Conservation (phyloP, 2,113 vertebrate genomes). For the Empidonax traillii region DNA sequence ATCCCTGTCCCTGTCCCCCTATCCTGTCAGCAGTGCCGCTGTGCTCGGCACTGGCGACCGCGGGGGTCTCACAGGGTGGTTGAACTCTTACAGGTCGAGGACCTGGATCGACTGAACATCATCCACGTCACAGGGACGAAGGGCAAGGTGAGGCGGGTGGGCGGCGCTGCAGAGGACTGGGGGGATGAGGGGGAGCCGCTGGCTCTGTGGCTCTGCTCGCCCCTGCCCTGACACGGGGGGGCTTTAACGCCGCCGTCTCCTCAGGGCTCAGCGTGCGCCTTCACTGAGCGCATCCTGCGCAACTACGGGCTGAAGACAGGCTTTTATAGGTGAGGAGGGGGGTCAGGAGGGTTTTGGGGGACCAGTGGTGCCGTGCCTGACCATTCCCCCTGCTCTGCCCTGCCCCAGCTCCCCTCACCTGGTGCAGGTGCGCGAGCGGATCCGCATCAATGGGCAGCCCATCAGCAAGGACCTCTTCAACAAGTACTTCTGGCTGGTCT, state of each 20-base stretch:
- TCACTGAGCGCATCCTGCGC: constrained; percentile 88
- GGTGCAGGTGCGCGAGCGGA: constrained; percentile 93
- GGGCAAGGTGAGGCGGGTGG: constrained; percentile 85
- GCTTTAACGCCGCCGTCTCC: neutral
- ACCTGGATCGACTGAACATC: constrained; percentile 89
- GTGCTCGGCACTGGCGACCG: fast-evolving
- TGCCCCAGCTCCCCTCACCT: constrained; percentile 91
- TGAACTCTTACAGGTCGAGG: constrained; percentile 81
- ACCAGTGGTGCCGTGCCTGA: neutral
- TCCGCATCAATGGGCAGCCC: constrained; percentile 90
- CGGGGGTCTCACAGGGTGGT: neutral
- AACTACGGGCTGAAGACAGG: constrained; percentile 89
- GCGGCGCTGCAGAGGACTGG: neutral
- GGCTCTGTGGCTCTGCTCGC: fast-evolving
- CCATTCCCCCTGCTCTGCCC: neutral
- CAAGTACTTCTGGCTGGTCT: constrained; percentile 95
- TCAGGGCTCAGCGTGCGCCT: constrained; percentile 87
- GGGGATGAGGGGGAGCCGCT: neutral
- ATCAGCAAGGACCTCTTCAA: constrained; percentile 91
- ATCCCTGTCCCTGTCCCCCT: fast-evolving
- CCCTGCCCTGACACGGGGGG: fast-evolving
- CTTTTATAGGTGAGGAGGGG: constrained; percentile 87
- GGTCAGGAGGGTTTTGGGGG: neutral
- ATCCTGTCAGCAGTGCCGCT: fast-evolving
- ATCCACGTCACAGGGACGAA: constrained; percentile 97